phyloP scores from a whole-genome alignment of 2,888 invertebrate genomes.

The Colletes collaris region DNA sequence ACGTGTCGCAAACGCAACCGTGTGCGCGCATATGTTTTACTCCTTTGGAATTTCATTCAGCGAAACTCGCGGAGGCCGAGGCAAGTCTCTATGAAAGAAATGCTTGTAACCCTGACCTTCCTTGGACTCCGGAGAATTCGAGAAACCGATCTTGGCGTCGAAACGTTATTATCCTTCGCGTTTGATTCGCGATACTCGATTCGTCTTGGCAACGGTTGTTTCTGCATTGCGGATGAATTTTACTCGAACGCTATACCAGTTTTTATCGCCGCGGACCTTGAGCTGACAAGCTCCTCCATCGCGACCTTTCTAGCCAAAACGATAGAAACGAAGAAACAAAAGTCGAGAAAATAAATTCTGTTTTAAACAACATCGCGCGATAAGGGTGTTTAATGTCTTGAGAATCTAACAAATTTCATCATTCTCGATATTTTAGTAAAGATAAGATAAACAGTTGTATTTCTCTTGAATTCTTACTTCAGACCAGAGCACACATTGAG shows the following conservation, averaged over 20 bases:
- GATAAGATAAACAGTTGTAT: no score
- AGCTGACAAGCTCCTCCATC: neutral
- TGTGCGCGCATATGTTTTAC: neutral
- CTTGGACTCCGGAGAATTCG: neutral
- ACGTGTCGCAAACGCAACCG: neutral
- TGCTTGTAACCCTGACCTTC: slow-evolving; percentile 24
- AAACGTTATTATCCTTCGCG: neutral
- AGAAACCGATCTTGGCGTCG: slow-evolving; percentile 5
- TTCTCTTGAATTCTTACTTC: no score
- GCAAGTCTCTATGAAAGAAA: slow-evolving; percentile 12
- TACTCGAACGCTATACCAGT: neutral
- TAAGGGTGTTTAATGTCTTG: no score
- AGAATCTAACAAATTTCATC: no score
- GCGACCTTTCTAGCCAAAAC: neutral
- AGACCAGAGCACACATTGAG: no score
- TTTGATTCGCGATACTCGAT: slow-evolving; percentile 7
- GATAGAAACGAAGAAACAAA: no score
- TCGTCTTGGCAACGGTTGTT: slow-evolving; percentile 9
- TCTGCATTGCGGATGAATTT: slow-evolving; percentile 42
- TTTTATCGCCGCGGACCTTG: neutral
- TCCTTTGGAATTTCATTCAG: slow-evolving; percentile 11
- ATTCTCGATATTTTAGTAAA: no score
- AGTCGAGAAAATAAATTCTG: no score
- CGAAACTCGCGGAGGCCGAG: neutral
- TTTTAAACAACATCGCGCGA: no score